Conservation (phyloP, 1,140 invertebrate genomes). For the Pararge aegeria region DNA sequence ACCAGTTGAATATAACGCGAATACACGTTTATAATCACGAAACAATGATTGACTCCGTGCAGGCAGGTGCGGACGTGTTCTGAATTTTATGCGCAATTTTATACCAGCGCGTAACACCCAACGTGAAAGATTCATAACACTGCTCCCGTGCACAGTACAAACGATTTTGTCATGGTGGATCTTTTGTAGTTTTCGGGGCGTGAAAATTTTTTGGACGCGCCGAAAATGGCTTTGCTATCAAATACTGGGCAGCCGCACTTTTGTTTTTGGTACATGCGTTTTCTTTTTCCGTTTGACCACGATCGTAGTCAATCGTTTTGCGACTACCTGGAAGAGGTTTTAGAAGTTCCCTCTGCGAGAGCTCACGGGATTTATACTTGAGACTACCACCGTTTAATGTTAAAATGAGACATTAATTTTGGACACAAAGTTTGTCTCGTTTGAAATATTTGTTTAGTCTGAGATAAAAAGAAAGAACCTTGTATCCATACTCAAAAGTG, state of each 20-base stretch:
- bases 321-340: too few relatives aligned
- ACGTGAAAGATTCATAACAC: conserved; percentile 64
- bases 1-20: conserved; percentile 5
- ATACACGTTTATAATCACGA: conserved; percentile 50
- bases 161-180: conserved; percentile 29
- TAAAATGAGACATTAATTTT: too few relatives aligned
- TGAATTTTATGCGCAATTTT: conserved; percentile 66
- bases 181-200: conserved; percentile 9
- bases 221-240: not conserved
- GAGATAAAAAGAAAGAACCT: too few relatives aligned
- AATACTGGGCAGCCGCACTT: not conserved
- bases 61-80: conserved; percentile 47
- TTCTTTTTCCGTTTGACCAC: not conserved
- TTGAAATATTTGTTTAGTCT: too few relatives aligned
- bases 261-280: not conserved
- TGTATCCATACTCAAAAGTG: too few relatives aligned
- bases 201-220: not conserved
- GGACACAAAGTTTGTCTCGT: too few relatives aligned
- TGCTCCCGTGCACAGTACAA: conserved; percentile 35
- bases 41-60: conserved; percentile 70
- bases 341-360: too few relatives aligned
- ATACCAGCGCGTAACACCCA: conserved; percentile 51
- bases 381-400: too few relatives aligned
- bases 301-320: too few relatives aligned
- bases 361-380: too few relatives aligned